phyloP scores from a whole-genome alignment of 2,113 vertebrate species.

The Otolemur garnettii region DNA sequence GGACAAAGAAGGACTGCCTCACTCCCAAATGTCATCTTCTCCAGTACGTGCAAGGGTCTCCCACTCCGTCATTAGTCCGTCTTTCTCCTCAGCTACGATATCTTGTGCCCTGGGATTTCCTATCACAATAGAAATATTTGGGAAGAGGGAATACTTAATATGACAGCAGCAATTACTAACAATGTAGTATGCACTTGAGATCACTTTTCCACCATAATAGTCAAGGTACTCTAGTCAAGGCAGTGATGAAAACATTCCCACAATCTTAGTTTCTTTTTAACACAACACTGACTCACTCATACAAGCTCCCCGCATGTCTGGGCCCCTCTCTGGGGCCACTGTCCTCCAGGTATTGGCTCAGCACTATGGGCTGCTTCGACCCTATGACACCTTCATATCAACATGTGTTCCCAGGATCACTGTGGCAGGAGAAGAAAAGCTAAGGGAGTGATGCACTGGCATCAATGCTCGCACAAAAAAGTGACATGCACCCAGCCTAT shows the following conservation, averaged over 20 bases:
- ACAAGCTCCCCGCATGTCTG: neutral
- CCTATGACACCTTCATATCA: neutral
- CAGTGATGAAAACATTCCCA: slow-evolving; percentile 18
- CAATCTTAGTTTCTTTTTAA: slow-evolving; percentile 35
- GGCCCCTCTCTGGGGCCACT: slow-evolving; percentile 6
- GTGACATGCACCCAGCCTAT: too few relatives aligned
- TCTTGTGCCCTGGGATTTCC: slow-evolving; percentile 25
- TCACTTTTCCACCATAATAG: slow-evolving; percentile 48
- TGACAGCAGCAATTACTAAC: slow-evolving; percentile 61
- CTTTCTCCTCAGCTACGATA: slow-evolving; percentile 40
- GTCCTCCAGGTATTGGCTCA: neutral
- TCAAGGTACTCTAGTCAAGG: slow-evolving; percentile 51
- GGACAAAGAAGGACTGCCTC: neutral
- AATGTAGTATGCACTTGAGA: slow-evolving; percentile 35
- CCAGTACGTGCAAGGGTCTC: slow-evolving; percentile 39
- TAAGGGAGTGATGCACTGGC: neutral
- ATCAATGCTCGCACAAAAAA: neutral
- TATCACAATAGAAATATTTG: slow-evolving; percentile 40
- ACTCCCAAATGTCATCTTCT: slow-evolving; percentile 19
- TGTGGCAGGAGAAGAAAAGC: neutral
- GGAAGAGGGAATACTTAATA: slow-evolving; percentile 44
- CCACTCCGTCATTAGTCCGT: neutral
- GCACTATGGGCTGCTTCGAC: neutral
- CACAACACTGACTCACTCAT: neutral
- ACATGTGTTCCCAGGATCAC: neutral